Evolutionary conservation across 2,113 vertebrate species (phyloP), one percentile per base, ranked within the genome.

Genomic region (Trogon melanurus): DNA sequence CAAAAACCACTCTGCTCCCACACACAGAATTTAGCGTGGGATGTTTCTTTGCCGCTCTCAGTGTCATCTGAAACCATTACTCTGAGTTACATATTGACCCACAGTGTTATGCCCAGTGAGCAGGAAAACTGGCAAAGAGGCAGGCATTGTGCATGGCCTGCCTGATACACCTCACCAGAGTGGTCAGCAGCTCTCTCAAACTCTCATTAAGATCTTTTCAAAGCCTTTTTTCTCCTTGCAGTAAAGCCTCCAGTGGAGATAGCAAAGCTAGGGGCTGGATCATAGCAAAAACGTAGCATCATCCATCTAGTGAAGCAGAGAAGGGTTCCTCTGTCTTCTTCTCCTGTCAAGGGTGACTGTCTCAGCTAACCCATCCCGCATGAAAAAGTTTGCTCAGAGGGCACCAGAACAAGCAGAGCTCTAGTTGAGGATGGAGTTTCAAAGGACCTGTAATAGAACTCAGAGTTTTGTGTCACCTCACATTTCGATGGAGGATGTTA

Each of bases 81-180:
- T 36, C 75, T 34, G 22, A 67, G 91, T 94, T 90, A 84, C 69
- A 91, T n/a, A 81, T 91, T 96, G 88, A 66, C 66, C 93, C 50
- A 44, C 0, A 0, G 60, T 69, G 90, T 93, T 85, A 50, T 6
- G 74, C 67, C 75, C 82, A 90, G 57, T 67, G 95, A 96, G 90
- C 93, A 95, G 91, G 79, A 95, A 57, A 92, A 45, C 85, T 80
- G 89, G 60, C 74, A 88, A 70, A 76, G 7, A 34, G 51, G 79
- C 58, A 86, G 74, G 56, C 9, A 3, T 30, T 47, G 71, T 54
- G 60, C 58, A 11, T 27, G 32, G 57, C 48, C 79, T 66, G 48
- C 66, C 80, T 25, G 6, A 6, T 6, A 12, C 27, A 32, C 44
- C 47, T 82, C 44, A 54, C 71, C 71, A 17, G 29, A 0, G 0